Evolutionary conservation across 2,797 vertebrate species (phyloP), one percentile per base, ranked within the genome.

Genomic region (Pygocentrus nattereri): DNA sequence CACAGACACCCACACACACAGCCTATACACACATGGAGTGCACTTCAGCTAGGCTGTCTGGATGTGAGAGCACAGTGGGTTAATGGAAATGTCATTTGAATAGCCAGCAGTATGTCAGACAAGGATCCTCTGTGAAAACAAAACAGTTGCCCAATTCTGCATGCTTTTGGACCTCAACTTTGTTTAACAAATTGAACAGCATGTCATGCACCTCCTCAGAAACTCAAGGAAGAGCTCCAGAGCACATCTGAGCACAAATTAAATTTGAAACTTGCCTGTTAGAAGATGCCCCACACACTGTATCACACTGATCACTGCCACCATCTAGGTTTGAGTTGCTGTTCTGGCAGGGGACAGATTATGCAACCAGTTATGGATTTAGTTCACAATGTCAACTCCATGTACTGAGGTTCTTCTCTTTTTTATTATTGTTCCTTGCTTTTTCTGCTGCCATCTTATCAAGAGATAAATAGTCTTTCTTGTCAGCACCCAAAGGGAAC

Each of bases 11-110:
- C 34, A 81, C 61, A 31, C 25, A 49, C 25, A 34, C 31, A 23
- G 31, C 21, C 41, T 68, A 11, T 69, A 52, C 61, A 27, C 62
- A 69, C 21, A 13, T 34, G 47, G 34, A 19, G 19, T 76, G 31
- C 59, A 70, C 47, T 44, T 50, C 19, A 18, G 52, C 49, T 1
- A 11, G 25, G 11, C 41, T 68, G 18, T 67, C 58, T 70, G 65
- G 52, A 59, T 54, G 50, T 49, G 41, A 75, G 75, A 81, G 50
- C 62, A 44, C 64, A 38, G 72, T 76, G 30, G 72, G 84, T 79
- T 74, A 86, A 81, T 87, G 73, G 72, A 82, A 84, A 83, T 84
- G 73, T 82, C 78, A 85, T 83, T 77, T 85, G 79, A 86, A 78
- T 67, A 73, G 75, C 56, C 38, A 44, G 74, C 70, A 41, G 70